Conservation (phyloP, 2,797 vertebrate species). For the Microhierax caerulescens region DNA sequence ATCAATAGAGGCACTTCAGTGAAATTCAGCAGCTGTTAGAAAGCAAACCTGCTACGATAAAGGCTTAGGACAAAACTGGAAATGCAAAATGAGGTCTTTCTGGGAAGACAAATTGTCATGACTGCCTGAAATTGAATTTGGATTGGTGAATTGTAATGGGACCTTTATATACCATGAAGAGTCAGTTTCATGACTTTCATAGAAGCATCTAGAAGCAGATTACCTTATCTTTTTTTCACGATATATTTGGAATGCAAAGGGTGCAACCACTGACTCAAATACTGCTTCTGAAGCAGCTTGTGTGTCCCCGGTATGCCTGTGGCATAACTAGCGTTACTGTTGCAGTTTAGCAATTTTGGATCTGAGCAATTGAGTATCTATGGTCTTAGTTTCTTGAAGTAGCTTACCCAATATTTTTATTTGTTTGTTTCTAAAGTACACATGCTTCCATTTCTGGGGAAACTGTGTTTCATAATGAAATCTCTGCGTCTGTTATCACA, state of each 20-base stretch:
- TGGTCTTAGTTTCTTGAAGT: neutral
- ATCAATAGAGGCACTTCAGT: neutral
- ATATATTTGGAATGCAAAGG: neutral
- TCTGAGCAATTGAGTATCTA: neutral
- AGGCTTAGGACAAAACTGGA: neutral
- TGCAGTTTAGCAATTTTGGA: neutral
- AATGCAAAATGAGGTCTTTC: neutral
- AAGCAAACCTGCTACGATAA: neutral
- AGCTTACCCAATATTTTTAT: neutral
- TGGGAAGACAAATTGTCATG: neutral
- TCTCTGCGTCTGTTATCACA: neutral
- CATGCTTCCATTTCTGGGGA: neutral
- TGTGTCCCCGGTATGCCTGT: neutral
- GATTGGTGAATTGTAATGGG: neutral
- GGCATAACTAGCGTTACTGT: neutral
- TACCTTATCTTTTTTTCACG: neutral
- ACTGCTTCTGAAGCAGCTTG: neutral
- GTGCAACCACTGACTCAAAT: neutral
- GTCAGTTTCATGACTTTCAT: neutral
- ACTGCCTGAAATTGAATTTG: neutral
- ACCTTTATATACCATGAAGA: neutral
- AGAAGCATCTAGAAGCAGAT: neutral
- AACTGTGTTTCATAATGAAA: neutral
- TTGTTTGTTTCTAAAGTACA: neutral
- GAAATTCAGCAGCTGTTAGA: neutral